Evolutionary conservation across 2,888 invertebrate genomes (phyloP), one percentile per base, ranked within the genome.

Genomic region (Urechis unicinctus): DNA sequence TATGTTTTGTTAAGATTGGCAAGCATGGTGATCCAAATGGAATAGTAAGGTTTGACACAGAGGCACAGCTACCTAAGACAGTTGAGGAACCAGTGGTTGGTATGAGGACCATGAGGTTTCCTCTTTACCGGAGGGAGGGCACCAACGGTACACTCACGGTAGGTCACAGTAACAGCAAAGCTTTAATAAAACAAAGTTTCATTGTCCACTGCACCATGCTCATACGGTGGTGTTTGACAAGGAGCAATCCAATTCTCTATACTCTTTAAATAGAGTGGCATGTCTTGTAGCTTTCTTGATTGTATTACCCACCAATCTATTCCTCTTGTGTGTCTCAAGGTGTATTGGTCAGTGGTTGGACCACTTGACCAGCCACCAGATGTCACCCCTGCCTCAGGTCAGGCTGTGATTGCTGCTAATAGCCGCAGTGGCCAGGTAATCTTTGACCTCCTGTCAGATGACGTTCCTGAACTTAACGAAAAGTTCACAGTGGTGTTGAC

Each of bases 21-120:
- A 73, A 74, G 60, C 69, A 66, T 68, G 76, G 76, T 13, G 64
- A 74, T 52, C 74, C 74, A 1, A 75, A 74, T 67, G 76, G 76
- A 17, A 68, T 75, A 25, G 61, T 76, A 9, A 58, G 63, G 43
- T 74, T 76, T 61, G 63, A 64, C 44, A 70, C 66, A 1, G 62
- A 61, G 3, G 68, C 74, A 6, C 65, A 62, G 54, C 36, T 54
- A 2, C 53, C 52, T 13, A 57, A 70, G 30, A 63, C 63, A 22
- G 64, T 73, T 25, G 68, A 70, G 13, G 75, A 76, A 60, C 74
- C 75, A 21, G 46, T 51, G 9, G 55, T 53, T 24, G 66, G 61
- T 17, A 25, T 66, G 5, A 49, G 61, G 1, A 51, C 60, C 4
- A 45, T 75, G 25, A 57, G 55, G 29, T 74, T 75, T 42, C 71